Conservation (phyloP, 2,113 vertebrate species). For the Epinephelus fuscoguttatus region DNA sequence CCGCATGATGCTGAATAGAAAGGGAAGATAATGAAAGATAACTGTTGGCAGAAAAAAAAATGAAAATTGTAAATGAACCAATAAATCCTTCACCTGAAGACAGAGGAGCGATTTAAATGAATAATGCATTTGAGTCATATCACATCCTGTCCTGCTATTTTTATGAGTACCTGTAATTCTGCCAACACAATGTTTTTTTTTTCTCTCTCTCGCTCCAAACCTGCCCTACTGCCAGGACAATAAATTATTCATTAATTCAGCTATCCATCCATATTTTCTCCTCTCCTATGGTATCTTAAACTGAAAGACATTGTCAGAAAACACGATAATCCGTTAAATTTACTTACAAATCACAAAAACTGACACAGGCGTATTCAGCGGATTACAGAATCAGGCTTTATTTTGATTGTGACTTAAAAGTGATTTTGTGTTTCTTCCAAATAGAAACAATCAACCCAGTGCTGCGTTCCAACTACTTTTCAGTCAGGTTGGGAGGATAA, state of each 20-base stretch:
- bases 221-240: conserved; percentile 45
- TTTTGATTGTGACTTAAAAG: conserved; percentile 23
- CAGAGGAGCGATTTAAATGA: conserved; percentile 67
- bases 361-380: conserved; percentile 17
- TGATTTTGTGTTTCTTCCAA: conserved; percentile 15
- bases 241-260: conserved; percentile 66
- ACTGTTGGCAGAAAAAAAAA: conserved; percentile 35
- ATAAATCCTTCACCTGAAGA: conserved; percentile 75
- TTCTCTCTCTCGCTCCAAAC: conserved; percentile 28
- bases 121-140: conserved; percentile 74
- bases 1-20: conserved; percentile 91
- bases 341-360: conserved; percentile 23
- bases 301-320: conserved; percentile 37
- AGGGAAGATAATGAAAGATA: conserved; percentile 68
- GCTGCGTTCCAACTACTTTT: neutral
- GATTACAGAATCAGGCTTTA: conserved; percentile 29
- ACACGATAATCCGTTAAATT: conserved; percentile 34
- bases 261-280: conserved; percentile 41
- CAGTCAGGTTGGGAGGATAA: conserved; percentile 5
- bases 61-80: conserved; percentile 71
- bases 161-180: conserved; percentile 72
- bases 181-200: conserved; percentile 62
- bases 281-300: conserved; percentile 44
- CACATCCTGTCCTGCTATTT: conserved; percentile 68
- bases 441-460: conserved; percentile 3